Evolutionary conservation across 2,888 invertebrate genomes (phyloP), one percentile per base, ranked within the genome.

Genomic region (Lottia scabra): DNA sequence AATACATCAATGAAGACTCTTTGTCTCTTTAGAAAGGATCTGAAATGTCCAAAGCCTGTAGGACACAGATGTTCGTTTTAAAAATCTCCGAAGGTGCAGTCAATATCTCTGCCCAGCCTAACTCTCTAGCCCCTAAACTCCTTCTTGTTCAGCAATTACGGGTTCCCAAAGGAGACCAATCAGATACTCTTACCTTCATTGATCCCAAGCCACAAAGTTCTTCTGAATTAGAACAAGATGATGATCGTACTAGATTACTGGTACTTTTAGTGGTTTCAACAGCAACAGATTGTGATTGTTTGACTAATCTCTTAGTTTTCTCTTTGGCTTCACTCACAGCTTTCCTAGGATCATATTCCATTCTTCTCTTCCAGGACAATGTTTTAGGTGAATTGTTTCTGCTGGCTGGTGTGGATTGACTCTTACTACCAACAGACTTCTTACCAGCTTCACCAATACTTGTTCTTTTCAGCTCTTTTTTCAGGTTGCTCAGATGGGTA

Each of bases 301-400:
- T 30, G 19, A 79, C 81, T 38, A 38, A 38, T 38, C 10, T 38
- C 69, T 82, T 83, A 27, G 75, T 70, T 74, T 86, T 86, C 46
- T 83, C 78, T 75, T 87, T 87, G 44, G 87, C 96, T 87, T 96
- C 96, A 26, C 95, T 95, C 0, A 97, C 97, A 45, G 97, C 96
- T 89, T 94, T 95, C 93, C 96, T 94, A 43, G 98, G 98, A 91
- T 98, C 97, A 90, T 98, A 98, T 82, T 95, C 96, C 84, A 97
- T 97, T 77, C 98, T 92, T 74, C 98, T 92, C 87, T 97, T 96
- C 98, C 98, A 98, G 91, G 97, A 97, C 89, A 96, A 93, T 89
- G 85, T 80, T 76, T 80, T 84, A 0, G 87, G 86, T 19, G 87
- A 85, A 74, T 82, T 83, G 26, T 85, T 80, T 44, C 84, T 77